Evolutionary conservation across 2,888 invertebrate species (phyloP).

Genomic region (Melolontha melolontha): DNA sequence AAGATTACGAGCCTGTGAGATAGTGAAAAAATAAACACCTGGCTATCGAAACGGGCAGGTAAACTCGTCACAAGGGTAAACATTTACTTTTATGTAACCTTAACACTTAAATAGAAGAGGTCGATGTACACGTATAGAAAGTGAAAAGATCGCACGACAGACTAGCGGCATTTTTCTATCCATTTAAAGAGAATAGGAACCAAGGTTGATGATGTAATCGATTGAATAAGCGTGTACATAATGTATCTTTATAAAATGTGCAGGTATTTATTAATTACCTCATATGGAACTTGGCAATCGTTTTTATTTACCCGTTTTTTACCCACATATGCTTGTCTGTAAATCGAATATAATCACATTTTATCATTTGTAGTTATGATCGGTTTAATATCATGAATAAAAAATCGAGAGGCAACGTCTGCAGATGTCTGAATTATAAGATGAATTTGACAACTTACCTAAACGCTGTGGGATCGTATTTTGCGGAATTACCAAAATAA

Average conservation of each 20-base stretch:
- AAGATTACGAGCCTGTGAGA: background rate
- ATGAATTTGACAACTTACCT: too few relatives aligned
- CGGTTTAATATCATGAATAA: too few relatives aligned
- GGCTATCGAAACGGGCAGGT: slow-evolving; percentile 27
- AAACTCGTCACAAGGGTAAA: slow-evolving; percentile 36
- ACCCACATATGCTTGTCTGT: too few relatives aligned
- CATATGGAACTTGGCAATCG: background rate
- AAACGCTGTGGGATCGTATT: too few relatives aligned
- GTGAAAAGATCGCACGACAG: slow-evolving; percentile 15
- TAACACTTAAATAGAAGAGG: slow-evolving; percentile 38
- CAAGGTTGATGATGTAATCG: slow-evolving; percentile 38
- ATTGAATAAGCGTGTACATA: background rate
- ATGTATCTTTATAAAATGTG: background rate
- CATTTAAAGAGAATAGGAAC: slow-evolving; percentile 34
- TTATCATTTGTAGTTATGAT: too few relatives aligned
- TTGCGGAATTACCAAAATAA: too few relatives aligned
- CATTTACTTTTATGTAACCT: slow-evolving; percentile 39
- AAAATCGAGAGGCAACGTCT: too few relatives aligned
- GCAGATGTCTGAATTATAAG: too few relatives aligned
- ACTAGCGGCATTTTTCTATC: slow-evolving; percentile 11
- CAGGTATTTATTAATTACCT: slow-evolving; percentile 13
- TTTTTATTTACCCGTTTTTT: too few relatives aligned
- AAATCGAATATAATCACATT: too few relatives aligned
- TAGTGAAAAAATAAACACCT: slow-evolving; percentile 36
- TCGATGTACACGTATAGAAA: slow-evolving; percentile 29